Evolutionary conservation across 2,888 invertebrate species (phyloP).

Genomic region (Chloroclystis v-ata): DNA sequence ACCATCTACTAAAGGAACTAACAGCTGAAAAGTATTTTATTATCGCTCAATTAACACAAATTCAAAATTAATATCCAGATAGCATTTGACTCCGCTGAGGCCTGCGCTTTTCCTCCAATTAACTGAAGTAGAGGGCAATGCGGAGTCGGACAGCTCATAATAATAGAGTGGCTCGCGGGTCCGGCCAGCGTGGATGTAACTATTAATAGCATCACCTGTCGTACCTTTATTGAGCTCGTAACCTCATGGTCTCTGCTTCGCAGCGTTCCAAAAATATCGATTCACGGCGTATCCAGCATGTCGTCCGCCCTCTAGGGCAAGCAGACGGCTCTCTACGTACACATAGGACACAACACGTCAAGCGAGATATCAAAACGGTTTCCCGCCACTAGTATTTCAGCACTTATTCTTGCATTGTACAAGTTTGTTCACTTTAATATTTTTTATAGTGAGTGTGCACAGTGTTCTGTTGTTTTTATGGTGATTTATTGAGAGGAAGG

Average conservation of each 20-base stretch:
- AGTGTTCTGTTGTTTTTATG: conserved; percentile 32
- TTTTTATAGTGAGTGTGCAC: conserved; percentile 34
- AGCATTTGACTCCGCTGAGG: conserved; percentile 5
- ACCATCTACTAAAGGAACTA: background rate
- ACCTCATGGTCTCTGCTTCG: conserved; percentile 71
- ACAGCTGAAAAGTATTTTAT: background rate
- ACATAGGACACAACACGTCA: conserved; percentile 77
- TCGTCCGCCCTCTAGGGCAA: conserved; percentile 75
- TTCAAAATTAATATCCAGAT: conserved; percentile 1
- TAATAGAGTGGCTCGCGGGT: conserved; percentile 19
- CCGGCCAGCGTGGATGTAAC: conserved; percentile 34
- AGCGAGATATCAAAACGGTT: conserved; percentile 75
- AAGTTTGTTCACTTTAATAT: conserved; percentile 17
- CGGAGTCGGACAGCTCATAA: conserved; percentile 33
- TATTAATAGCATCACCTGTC: conserved; percentile 57
- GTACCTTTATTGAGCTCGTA: conserved; percentile 71
- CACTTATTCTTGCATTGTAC: conserved; percentile 49
- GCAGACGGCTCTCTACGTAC: conserved; percentile 74
- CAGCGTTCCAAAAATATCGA: conserved; percentile 76
- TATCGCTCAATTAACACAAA: background rate
- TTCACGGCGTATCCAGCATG: conserved; percentile 76
- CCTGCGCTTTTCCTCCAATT: conserved; percentile 24
- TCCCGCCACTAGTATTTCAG: conserved; percentile 75
- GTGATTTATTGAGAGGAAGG: conserved; percentile 46
- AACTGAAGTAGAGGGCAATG: conserved; percentile 34